These are phyloP conservation scores for Subanguina moxae DNA, from an alignment of 1,140 invertebrate species.

Conservation along the genomic window DNA sequence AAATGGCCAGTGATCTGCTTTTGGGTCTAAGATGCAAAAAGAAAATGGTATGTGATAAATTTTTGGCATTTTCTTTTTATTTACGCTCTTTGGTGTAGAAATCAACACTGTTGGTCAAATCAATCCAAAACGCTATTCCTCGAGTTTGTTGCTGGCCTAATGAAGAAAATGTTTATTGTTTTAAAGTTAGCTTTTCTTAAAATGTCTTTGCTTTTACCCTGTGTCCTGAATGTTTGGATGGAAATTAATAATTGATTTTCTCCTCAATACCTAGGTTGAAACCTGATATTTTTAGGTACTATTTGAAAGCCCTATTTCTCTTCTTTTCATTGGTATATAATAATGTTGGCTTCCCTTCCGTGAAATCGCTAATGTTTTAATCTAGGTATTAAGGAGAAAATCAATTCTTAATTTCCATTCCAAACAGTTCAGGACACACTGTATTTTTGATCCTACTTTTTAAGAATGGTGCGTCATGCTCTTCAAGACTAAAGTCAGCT, in stretches of 20 bases:
- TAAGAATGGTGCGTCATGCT: no score
- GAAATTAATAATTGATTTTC: background rate
- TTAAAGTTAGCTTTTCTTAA: background rate
- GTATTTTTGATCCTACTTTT: no score
- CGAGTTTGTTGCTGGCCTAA: slow-evolving; percentile 26
- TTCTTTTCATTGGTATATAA: no score
- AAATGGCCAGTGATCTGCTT: slow-evolving; percentile 11
- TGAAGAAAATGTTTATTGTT: slow-evolving; percentile 21
- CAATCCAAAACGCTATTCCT: background rate
- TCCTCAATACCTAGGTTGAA: no score
- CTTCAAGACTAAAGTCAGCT: background rate
- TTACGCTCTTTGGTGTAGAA: background rate
- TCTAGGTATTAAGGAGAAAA: no score
- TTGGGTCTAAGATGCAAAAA: slow-evolving; percentile 11
- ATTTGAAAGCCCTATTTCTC: no score
- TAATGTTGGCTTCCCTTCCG: no score
- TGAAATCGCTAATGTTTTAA: no score
- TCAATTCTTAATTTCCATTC: no score
- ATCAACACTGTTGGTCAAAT: background rate
- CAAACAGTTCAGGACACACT: no score
- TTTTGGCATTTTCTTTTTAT: background rate
- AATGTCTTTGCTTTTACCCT: background rate
- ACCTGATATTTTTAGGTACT: no score
- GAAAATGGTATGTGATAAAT: slow-evolving; percentile 2
- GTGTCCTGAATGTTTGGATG: background rate